Evolutionary conservation across 2,888 invertebrate species (phyloP), one percentile per base, ranked within the genome.

Genomic region (Drosophila longiperda): DNA sequence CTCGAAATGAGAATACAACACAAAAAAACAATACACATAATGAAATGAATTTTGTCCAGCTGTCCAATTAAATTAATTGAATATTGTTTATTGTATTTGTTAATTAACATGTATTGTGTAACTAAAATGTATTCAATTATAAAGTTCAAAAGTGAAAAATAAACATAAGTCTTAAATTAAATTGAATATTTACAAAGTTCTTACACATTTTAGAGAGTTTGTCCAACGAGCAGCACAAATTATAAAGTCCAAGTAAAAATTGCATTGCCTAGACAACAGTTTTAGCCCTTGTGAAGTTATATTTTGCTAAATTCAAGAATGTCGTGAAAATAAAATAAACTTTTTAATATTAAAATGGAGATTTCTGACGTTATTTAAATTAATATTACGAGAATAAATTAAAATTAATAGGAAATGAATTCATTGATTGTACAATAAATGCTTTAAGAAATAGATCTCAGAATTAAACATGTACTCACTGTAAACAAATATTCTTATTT

Each of bases 1-100:
- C 93, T 93, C 93, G 93, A 92, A 93, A 92, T 92, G 86, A 91
- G 91, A 92, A 91, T 90, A 81, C 92, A 65, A 71, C 73, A n/a
- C 81, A 83, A 82, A 75, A 72, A 29, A 29, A 29, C 54, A 58
- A 53, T 49, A 23, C n/a, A 40, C 8, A 66, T 2, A 23, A 23
- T 5, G 17, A 20, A 66, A 6, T 34, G 7, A 62, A 53, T 67
- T 53, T 60, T 17, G 42, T 33, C 33, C n/a, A 52, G 20, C 42
- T 29, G 61, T 36, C 42, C 54, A 67, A 76, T 78, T 73, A 64
- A 73, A 67, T 73, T 34, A 45, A 45, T 50, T 69, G 12, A 20
- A 52, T 45, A 42, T 11, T 7, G 33, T 29, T 67, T 36, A 34
- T 50, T 57, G 23, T 40, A 20, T 57, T 49, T 45, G 49, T 42